phyloP scores from a whole-genome alignment of 2,797 vertebrate species.

The Odontamblyopus lacepedii region DNA sequence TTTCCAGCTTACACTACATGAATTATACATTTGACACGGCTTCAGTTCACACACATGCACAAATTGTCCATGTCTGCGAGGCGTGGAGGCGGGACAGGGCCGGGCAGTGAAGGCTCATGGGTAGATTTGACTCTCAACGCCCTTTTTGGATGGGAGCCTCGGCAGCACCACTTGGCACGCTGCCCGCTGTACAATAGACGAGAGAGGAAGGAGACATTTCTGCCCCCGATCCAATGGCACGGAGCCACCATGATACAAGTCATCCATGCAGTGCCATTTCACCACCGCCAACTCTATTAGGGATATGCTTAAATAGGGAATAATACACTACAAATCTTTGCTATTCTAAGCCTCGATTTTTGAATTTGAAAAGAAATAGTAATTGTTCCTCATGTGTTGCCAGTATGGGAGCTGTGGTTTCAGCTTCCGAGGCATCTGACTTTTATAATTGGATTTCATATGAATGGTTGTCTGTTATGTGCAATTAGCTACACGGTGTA shows the following conservation, averaged over 20 bases:
- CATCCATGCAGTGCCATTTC: constrained; percentile 45
- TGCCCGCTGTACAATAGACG: constrained; percentile 54
- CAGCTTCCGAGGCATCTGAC: background rate
- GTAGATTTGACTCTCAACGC: constrained; percentile 42
- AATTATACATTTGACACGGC: constrained; percentile 57
- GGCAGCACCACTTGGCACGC: constrained; percentile 42
- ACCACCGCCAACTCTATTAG: constrained; percentile 40
- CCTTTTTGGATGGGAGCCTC: constrained; percentile 34
- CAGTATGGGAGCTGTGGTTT: background rate
- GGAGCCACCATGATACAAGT: constrained; percentile 38
- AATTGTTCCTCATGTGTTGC: background rate
- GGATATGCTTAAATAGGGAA: constrained; percentile 25
- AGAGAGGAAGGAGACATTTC: constrained; percentile 49
- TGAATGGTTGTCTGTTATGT: background rate
- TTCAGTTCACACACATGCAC: constrained; percentile 36
- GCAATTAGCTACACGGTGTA: background rate
- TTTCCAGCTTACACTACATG: constrained; percentile 56
- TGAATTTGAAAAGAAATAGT: background rate
- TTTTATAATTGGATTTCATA: background rate
- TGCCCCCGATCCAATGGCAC: constrained; percentile 38
- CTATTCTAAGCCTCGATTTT: background rate
- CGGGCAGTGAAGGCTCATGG: constrained; percentile 52
- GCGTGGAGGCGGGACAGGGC: constrained; percentile 42
- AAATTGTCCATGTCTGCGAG: constrained; percentile 59
- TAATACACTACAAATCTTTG: background rate